Evolutionary conservation across 2,797 vertebrate species (phyloP).

Genomic region (Amazona ochrocephala): DNA sequence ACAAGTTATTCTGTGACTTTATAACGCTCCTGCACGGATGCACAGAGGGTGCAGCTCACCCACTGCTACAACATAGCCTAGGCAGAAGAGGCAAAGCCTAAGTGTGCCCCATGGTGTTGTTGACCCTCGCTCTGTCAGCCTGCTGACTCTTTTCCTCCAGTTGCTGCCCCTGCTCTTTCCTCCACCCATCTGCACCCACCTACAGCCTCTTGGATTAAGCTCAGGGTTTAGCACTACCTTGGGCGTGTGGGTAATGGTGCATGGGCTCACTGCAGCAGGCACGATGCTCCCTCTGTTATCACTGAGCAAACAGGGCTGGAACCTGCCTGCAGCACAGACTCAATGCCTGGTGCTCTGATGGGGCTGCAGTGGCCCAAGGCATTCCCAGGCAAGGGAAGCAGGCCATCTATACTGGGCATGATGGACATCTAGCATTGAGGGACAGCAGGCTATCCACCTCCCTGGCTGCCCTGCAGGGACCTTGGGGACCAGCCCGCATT

Average conservation of each 20-base stretch:
- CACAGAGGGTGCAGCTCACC: neutral
- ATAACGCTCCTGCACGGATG: fast-evolving
- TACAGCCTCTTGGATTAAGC: neutral
- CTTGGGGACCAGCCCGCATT: fast-evolving
- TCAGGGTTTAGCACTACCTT: neutral
- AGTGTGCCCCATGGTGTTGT: neutral
- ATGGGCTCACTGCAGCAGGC: neutral
- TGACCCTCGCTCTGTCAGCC: neutral
- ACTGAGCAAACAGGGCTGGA: neutral
- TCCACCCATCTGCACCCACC: neutral
- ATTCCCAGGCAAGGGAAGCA: neutral
- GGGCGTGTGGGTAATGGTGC: neutral
- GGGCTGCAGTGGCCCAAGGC: fast-evolving
- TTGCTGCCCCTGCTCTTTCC: neutral
- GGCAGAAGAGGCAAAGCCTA: neutral
- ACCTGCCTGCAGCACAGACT: neutral
- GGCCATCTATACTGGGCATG: fast-evolving
- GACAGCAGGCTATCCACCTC: neutral
- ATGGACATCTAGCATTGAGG: neutral
- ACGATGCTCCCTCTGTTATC: fast-evolving
- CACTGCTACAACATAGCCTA: neutral
- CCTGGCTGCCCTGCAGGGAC: neutral
- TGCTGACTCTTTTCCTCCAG: neutral
- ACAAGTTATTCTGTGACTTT: neutral
- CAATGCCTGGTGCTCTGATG: fast-evolving